Percentiles rank a stretch among this genome's conserved stretches.
phyloP scores from a whole-genome alignment of 2,113 vertebrate genomes.

The Willisornis vidua region DNA sequence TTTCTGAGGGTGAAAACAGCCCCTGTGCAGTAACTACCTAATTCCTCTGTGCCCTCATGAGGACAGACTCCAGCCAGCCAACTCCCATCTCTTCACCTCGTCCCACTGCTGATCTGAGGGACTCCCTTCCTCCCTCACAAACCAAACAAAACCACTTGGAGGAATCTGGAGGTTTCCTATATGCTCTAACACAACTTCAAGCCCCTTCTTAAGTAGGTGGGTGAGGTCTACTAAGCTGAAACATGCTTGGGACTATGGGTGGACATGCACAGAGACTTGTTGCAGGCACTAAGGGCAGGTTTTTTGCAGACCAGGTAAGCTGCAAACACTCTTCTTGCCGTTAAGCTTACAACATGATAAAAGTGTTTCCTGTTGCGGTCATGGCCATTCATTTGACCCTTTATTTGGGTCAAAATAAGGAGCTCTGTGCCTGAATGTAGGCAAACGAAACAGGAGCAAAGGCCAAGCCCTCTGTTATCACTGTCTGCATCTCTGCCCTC shows the following conservation, averaged over 20 bases:
- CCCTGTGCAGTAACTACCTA: neutral
- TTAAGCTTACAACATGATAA: neutral
- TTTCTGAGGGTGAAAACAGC: neutral
- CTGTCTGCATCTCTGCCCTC: conserved; percentile 4
- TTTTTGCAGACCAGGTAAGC: neutral
- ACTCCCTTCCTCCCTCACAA: neutral
- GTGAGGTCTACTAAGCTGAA: neutral
- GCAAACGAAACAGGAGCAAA: neutral
- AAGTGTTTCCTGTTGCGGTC: neutral
- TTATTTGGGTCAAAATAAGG: neutral
- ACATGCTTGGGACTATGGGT: neutral
- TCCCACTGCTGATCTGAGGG: neutral
- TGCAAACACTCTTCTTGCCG: neutral
- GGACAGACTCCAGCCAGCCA: neutral
- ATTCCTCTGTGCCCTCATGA: neutral
- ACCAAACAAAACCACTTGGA: neutral
- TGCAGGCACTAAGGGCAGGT: neutral
- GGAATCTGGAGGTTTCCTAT: neutral
- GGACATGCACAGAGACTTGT: neutral
- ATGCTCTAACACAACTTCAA: neutral
- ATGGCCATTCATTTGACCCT: neutral
- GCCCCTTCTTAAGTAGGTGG: neutral
- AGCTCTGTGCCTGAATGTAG: neutral
- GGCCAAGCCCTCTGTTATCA: neutral
- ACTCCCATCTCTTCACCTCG: neutral